phyloP scores from a whole-genome alignment of 2,888 invertebrate species.

The Elysia crispata region DNA sequence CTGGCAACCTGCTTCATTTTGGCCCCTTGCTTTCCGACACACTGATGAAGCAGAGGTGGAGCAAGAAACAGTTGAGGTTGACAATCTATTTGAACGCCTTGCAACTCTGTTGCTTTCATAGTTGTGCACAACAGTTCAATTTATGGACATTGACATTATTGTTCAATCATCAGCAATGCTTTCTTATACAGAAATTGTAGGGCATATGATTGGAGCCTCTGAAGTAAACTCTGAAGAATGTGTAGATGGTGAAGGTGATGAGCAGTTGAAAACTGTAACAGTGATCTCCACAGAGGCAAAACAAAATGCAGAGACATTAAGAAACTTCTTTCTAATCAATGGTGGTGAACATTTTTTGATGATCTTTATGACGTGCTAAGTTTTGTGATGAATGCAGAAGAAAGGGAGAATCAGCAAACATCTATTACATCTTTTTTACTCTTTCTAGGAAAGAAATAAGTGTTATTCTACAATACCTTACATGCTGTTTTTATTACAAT shows the following conservation, averaged over 20 bases:
- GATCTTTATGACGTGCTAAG: neutral
- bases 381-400: neutral
- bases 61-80: neutral
- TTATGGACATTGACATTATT: neutral
- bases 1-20: neutral
- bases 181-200: neutral
- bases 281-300: neutral
- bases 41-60: neutral
- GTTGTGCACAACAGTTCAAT: neutral
- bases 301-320: neutral
- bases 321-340: neutral
- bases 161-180: neutral
- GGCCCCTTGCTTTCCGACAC: neutral
- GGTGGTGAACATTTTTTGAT: neutral
- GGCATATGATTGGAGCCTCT: neutral
- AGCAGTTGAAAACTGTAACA: neutral
- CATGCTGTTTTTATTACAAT: neutral
- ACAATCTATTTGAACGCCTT: neutral
- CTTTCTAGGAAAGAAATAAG: neutral
- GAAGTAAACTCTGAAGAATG: neutral
- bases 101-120: neutral
- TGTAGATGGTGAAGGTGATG: no score
- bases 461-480: neutral
- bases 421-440: neutral
- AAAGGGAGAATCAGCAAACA: slow-evolving; percentile 1